phyloP scores from a whole-genome alignment of 2,797 vertebrate species.

The Pangasius sanitwongsei region DNA sequence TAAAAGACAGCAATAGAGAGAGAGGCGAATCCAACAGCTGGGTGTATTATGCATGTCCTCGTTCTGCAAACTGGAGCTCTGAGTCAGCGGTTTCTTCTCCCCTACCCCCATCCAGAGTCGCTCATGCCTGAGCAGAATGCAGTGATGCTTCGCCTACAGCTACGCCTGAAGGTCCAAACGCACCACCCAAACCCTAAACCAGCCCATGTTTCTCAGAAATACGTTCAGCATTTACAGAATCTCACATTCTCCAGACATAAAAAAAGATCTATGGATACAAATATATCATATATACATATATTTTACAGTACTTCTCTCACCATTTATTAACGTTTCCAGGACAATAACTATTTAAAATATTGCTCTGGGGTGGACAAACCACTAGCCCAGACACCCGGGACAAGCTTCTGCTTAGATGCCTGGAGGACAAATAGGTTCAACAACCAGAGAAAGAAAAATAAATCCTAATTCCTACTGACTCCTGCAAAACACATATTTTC shows the following conservation, averaged over 20 bases:
- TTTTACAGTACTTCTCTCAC: background rate
- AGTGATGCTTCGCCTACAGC: conserved; percentile 60
- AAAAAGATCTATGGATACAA: background rate
- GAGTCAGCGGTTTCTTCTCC: conserved; percentile 73
- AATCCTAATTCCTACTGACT: background rate
- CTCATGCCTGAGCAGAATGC: conserved; percentile 50
- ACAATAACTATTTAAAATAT: background rate
- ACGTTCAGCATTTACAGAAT: background rate
- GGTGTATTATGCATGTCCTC: conserved; percentile 63
- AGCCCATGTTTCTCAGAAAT: background rate
- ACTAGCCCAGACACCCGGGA: background rate
- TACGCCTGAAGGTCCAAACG: conserved; percentile 56
- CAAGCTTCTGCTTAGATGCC: background rate
- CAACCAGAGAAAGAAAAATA: background rate
- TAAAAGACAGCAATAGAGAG: background rate
- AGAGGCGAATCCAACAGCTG: conserved; percentile 66
- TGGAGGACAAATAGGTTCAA: background rate
- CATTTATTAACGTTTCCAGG: background rate
- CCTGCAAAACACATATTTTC: background rate
- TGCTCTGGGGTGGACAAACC: background rate
- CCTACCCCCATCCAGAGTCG: conserved; percentile 26
- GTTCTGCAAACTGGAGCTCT: conserved; percentile 71
- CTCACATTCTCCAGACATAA: background rate
- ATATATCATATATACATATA: background rate
- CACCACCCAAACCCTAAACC: conserved; percentile 12